phyloP scores from a whole-genome alignment of 1,140 invertebrate species.

The Brachionus angularis region DNA sequence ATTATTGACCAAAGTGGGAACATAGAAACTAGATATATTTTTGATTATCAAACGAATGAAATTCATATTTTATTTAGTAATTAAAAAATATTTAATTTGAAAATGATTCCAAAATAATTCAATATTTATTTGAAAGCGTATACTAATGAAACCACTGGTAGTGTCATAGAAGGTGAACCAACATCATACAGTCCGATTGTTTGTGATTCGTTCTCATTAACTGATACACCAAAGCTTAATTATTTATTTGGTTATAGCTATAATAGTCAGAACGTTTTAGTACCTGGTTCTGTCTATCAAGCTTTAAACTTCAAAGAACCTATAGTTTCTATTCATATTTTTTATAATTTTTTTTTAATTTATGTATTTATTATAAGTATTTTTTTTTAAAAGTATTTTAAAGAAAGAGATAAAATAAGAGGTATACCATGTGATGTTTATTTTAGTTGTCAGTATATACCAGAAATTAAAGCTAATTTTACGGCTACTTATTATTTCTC shows the following conservation, averaged over 20 bases:
- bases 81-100: not conserved
- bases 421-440: constrained; percentile 22
- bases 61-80: constrained; percentile 22
- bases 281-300: not conserved
- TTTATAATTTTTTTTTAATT: not conserved
- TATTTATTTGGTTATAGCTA: not conserved
- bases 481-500: constrained; percentile 23
- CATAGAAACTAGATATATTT: constrained; percentile 1
- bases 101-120: not conserved
- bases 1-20: constrained; percentile 6
- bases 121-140: not conserved
- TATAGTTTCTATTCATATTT: not conserved
- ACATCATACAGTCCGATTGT: not conserved
- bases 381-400: constrained; percentile 24
- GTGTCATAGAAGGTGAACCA: constrained; percentile 1
- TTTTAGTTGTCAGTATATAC: constrained; percentile 17
- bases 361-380: too few species aligned
- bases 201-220: constrained; percentile 14
- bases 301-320: constrained; percentile 23
- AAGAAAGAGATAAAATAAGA: not conserved
- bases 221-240: not conserved
- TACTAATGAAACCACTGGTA: constrained; percentile 21
- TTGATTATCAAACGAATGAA: constrained; percentile 35
- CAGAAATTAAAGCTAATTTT: constrained; percentile 2
- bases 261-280: constrained; percentile 9